Evolutionary conservation across 2,888 invertebrate species (phyloP).

Genomic region (Alloscopus bannaensis): DNA sequence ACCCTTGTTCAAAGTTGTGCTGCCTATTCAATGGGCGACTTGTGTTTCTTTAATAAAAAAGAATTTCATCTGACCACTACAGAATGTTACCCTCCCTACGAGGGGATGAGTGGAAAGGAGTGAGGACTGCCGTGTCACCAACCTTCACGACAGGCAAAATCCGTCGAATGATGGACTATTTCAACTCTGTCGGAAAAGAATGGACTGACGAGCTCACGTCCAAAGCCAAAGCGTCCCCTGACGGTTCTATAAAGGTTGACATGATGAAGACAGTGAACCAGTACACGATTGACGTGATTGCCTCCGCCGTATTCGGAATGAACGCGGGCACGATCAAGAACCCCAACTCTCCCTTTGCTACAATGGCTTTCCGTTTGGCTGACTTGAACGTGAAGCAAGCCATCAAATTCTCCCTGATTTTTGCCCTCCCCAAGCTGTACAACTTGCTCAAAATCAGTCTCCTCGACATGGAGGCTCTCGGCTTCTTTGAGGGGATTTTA

Average conservation of each 20-base stretch:
- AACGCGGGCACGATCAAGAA: conserved; percentile 17
- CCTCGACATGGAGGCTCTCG: conserved; percentile 41
- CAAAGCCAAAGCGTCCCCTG: not conserved
- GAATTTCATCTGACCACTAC: too few species aligned
- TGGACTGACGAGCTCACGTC: conserved; percentile 19
- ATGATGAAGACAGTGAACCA: not conserved
- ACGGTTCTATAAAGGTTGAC: not conserved
- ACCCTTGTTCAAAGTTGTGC: too few species aligned
- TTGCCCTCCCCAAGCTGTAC: conserved; percentile 10
- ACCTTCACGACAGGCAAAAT: conserved; percentile 60
- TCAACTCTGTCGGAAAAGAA: conserved; percentile 27
- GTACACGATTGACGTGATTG: conserved; percentile 40
- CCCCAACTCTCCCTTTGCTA: conserved; percentile 26
- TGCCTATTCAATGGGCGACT: too few species aligned
- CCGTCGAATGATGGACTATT: conserved; percentile 39
- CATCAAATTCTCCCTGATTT: conserved; percentile 28
- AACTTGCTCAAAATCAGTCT: not conserved
- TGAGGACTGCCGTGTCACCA: conserved; percentile 35
- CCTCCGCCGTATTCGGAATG: conserved; percentile 40
- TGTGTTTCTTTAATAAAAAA: too few species aligned
- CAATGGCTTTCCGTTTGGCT: conserved; percentile 31
- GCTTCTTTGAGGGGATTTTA: conserved; percentile 35
- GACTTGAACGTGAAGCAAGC: conserved; percentile 22
- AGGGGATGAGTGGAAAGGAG: conserved; percentile 46
- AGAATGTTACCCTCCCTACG: conserved; percentile 10